A percentile compares a stretch with the other conserved stretches of the same genome.
These are phyloP conservation scores for Cairina moschata DNA, from an alignment of 2,113 vertebrate species.

Conservation along the genomic window DNA sequence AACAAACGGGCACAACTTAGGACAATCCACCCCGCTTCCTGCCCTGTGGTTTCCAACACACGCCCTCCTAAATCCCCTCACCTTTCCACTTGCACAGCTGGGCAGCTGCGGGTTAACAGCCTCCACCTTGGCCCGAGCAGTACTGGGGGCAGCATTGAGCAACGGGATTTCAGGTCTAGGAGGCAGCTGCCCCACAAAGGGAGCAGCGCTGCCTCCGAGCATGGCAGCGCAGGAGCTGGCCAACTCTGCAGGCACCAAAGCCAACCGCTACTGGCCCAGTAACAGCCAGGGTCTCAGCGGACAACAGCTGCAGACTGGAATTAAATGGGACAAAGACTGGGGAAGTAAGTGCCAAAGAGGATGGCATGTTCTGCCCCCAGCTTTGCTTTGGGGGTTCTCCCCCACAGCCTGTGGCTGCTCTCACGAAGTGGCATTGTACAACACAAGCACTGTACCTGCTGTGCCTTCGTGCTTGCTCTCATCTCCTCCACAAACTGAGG, in stretches of 20 bases:
- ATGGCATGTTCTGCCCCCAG: background rate
- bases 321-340: background rate
- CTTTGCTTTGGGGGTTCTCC: rapidly evolving
- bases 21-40: background rate
- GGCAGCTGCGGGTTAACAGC: background rate
- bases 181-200: background rate
- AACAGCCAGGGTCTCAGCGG: background rate
- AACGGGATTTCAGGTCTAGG: background rate
- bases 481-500: background rate
- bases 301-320: background rate
- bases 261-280: background rate
- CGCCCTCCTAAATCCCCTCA: background rate
- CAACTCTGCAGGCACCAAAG: background rate
- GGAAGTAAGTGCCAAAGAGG: background rate
- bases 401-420: background rate
- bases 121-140: background rate
- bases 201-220: background rate
- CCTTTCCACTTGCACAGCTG: background rate
- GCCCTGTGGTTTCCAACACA: background rate
- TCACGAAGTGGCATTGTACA: background rate
- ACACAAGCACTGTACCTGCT: too few relatives aligned
- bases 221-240: background rate
- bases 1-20: background rate
- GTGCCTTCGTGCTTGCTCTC: background rate
- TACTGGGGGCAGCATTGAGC: background rate